These are phyloP conservation scores for Phlogophora meticulosa DNA, from an alignment of 2,888 invertebrate species.

Conservation along the genomic window DNA sequence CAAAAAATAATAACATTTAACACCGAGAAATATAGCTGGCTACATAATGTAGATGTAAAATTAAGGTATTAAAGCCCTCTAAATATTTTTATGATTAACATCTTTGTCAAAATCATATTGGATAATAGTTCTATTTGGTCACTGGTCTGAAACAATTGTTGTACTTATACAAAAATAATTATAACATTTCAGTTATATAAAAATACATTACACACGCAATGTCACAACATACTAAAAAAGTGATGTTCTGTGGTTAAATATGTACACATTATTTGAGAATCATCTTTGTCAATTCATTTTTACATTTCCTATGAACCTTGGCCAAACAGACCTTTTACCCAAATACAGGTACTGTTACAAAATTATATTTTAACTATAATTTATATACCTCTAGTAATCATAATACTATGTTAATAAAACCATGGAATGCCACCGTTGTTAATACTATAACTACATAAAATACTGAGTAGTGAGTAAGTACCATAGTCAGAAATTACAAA, in stretches of 20 bases:
- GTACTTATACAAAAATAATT: background rate
- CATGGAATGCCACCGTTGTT: slow-evolving; percentile 42
- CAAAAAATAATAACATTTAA: slow-evolving; percentile 44
- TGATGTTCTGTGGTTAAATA: background rate
- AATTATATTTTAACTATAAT: slow-evolving; percentile 15
- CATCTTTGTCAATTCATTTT: background rate
- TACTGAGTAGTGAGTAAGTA: slow-evolving; percentile 30
- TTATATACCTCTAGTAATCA: slow-evolving; percentile 15
- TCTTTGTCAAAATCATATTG: slow-evolving; percentile 40
- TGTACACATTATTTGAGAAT: background rate
- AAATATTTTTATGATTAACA: slow-evolving; percentile 34
- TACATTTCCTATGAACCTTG: slow-evolving; percentile 7
- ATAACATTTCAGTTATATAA: slow-evolving; percentile 4
- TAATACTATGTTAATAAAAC: slow-evolving; percentile 49
- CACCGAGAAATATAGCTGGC: slow-evolving; percentile 28
- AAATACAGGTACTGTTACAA: slow-evolving; percentile 48
- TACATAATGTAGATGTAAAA: slow-evolving; percentile 31
- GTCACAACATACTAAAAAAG: background rate
- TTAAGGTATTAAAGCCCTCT: slow-evolving; percentile 33
- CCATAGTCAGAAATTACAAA: slow-evolving; percentile 19
- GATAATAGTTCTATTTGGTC: slow-evolving; percentile 51
- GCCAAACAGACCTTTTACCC: slow-evolving; percentile 49
- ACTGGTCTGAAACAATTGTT: slow-evolving; percentile 7
- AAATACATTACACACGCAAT: slow-evolving; percentile 6
- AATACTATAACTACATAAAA: slow-evolving; percentile 19